Base-by-base conservation (phyloP, 2,113 vertebrate species). In the Pungitius pungitius region DNA sequence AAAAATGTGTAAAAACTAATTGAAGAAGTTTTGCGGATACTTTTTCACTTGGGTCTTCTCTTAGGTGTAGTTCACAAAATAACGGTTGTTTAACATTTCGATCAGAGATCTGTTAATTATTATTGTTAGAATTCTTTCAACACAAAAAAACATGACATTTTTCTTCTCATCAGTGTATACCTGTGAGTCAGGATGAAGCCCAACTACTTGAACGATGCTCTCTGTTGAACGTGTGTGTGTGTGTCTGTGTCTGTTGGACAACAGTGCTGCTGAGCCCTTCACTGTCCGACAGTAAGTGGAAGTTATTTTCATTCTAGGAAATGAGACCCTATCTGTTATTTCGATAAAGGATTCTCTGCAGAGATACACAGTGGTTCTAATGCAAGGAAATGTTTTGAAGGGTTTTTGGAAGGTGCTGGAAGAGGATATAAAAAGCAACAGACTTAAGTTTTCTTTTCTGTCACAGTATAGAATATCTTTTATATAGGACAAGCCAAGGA, bases 151-250 rank as follows among this genome's bases (percentile, higher is more conserved):
- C 12, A 15, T 39, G 17, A 81, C 87, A 82, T 90, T 90, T 91
- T 87, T 87, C 83, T 85, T 86, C 77, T 89, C 88, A 83, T 84
- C 78, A 80, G 77, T 88, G 85, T 88, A 84, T 88, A 77, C 88
- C 91, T 89, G 86, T 88, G 91, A 92, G 90, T 89, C 87, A 90
- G 88, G 87, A 91, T 81, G 42, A 91, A 88, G 76, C 87, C 89
- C 85, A 75, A 87, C 80, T 90, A 92, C 90, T 92, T 92, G 91
- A 92, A 90, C 67, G 75, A 90, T 78, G 78, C 87, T 90, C 86
- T 90, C 84, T 86, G 80, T 90, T 80, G 63, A 77, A 85, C 70
- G 83, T 86, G 66, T 89, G 82, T 69, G 61, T 42, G 47, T 73
- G 61, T 65, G 60, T 55, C 9, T 49, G 26, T 56, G 54, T 58